These are phyloP conservation scores for Caenorhabditis sp. DNA, from an alignment of 2,888 invertebrate species.

Conservation along the genomic window DNA sequence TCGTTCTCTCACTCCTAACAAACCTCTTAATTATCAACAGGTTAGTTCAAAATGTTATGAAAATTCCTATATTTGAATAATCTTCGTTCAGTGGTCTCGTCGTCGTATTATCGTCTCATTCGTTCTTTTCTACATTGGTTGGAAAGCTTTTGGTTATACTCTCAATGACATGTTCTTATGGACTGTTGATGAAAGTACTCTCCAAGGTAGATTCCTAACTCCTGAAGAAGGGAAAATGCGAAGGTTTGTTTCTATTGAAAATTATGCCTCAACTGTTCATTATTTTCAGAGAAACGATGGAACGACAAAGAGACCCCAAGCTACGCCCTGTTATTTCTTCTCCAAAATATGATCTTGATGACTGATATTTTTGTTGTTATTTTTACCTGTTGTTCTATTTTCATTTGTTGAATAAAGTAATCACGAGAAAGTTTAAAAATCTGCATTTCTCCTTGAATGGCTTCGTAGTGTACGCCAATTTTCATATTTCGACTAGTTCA, in stretches of 20 bases:
- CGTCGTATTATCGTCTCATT: slow-evolving; percentile 60
- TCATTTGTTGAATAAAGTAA: not conserved
- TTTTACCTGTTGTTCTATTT: slow-evolving; percentile 6
- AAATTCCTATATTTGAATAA: not conserved
- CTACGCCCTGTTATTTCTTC: slow-evolving; percentile 21
- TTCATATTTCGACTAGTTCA: no score
- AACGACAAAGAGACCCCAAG: slow-evolving; percentile 40
- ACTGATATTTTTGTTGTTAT: slow-evolving; percentile 29
- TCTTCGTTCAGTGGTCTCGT: slow-evolving; percentile 59
- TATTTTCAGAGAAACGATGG: slow-evolving; percentile 41
- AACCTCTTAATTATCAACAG: slow-evolving; percentile 56
- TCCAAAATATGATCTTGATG: slow-evolving; percentile 52
- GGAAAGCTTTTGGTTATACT: slow-evolving; percentile 62
- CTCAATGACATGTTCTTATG: slow-evolving; percentile 60
- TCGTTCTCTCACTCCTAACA: slow-evolving; percentile 50
- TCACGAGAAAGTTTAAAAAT: no score
- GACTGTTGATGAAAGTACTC: slow-evolving; percentile 53
- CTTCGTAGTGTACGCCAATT: no score
- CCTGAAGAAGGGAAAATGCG: slow-evolving; percentile 53
- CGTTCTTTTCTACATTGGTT: slow-evolving; percentile 61
- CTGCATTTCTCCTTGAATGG: no score
- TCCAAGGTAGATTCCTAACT: slow-evolving; percentile 49
- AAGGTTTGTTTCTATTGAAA: slow-evolving; percentile 22
- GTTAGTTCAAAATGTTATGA: slow-evolving; percentile 3
- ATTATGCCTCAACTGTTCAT: not conserved